Conservation (phyloP, 2,797 vertebrate species). For the Thunnus albacares region DNA sequence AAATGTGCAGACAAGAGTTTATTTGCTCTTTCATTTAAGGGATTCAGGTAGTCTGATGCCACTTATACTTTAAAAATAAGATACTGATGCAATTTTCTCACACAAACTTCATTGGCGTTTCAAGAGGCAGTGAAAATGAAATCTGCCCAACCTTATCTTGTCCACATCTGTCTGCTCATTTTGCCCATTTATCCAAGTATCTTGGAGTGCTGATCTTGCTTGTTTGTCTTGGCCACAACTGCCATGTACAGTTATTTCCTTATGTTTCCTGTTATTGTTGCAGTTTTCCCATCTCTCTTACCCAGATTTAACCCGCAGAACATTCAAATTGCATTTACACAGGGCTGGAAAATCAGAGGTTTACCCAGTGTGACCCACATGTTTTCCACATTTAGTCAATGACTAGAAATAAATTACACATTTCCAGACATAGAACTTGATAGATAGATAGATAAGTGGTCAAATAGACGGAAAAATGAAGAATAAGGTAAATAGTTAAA, state of each 20-base stretch:
- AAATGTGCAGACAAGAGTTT: constrained; percentile 25
- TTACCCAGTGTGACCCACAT: constrained; percentile 56
- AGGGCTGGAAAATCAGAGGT: constrained; percentile 41
- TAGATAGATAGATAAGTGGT: constrained; percentile 23
- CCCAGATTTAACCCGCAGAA: constrained; percentile 58
- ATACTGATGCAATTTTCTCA: constrained; percentile 21
- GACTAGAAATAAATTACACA: constrained; percentile 40
- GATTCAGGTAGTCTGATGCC: constrained; percentile 25
- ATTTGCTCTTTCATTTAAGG: constrained; percentile 20
- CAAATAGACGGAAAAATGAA: constrained; percentile 13
- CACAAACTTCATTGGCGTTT: constrained; percentile 28
- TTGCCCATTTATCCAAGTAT: constrained; percentile 57
- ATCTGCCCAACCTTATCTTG: constrained; percentile 63
- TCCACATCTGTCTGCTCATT: constrained; percentile 69
- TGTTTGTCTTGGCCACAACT: constrained; percentile 74
- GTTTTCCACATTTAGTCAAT: constrained; percentile 56
- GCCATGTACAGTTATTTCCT: constrained; percentile 68
- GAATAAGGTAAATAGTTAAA: background rate
- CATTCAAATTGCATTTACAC: constrained; percentile 50
- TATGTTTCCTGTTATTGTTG: constrained; percentile 79
- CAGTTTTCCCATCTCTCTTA: constrained; percentile 70
- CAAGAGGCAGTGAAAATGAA: constrained; percentile 41
- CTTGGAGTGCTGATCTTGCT: constrained; percentile 53
- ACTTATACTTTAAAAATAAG: constrained; percentile 36
- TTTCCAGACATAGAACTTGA: constrained; percentile 11